phyloP scores from a whole-genome alignment of 2,888 invertebrate genomes.

The Eupithecia subumbrata region DNA sequence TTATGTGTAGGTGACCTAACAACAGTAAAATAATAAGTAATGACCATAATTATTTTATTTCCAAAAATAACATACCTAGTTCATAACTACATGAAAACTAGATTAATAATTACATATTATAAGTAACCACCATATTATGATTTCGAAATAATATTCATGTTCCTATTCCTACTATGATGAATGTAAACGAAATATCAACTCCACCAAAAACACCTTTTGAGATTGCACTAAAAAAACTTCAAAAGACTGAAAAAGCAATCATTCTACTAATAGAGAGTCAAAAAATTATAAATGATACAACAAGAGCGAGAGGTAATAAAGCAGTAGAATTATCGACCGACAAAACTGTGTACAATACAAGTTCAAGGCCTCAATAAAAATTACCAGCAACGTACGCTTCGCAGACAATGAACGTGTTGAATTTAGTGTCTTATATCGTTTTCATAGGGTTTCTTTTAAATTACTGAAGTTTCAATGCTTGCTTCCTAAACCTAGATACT shows the following conservation, averaged over 20 bases:
- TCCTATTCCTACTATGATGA: too few species aligned
- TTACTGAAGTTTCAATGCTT: neutral
- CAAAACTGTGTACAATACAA: slow-evolving; percentile 72
- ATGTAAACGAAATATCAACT: neutral
- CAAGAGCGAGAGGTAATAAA: slow-evolving; percentile 56
- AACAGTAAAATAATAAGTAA: too few species aligned
- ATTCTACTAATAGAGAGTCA: neutral
- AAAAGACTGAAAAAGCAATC: neutral
- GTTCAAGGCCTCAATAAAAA: slow-evolving; percentile 82
- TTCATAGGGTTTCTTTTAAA: neutral
- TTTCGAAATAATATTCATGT: neutral
- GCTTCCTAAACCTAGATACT: neutral
- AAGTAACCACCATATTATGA: neutral
- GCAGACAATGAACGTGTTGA: slow-evolving; percentile 61
- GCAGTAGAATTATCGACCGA: slow-evolving; percentile 77
- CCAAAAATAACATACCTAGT: neutral
- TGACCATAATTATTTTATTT: too few species aligned
- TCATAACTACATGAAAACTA: neutral
- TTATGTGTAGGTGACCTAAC: too few species aligned
- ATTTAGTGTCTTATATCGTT: slow-evolving; percentile 44
- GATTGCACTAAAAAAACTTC: neutral
- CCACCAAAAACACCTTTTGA: neutral
- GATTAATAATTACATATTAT: neutral
- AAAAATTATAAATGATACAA: slow-evolving; percentile 59
- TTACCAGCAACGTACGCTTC: slow-evolving; percentile 64